These are phyloP conservation scores for Trematocara nigrifrons DNA, from an alignment of 2,113 vertebrate genomes.

Conservation along the genomic window DNA sequence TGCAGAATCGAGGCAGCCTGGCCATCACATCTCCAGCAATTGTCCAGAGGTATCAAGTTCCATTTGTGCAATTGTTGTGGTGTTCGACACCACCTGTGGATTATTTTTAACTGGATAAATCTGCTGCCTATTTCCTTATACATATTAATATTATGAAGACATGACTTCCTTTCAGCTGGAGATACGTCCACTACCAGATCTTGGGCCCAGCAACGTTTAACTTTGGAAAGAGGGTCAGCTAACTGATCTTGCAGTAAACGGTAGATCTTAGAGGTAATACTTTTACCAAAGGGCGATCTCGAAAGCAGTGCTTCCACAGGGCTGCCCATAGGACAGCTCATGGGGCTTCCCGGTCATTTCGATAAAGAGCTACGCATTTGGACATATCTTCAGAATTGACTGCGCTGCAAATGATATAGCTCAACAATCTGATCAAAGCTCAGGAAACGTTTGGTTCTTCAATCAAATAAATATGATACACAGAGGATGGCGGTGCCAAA, in stretches of 20 bases:
- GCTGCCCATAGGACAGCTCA: background rate
- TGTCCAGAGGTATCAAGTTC: background rate
- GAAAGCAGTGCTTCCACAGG: background rate
- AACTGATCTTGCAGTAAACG: background rate
- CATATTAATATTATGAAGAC: background rate
- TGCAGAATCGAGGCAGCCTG: background rate
- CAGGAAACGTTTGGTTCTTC: background rate
- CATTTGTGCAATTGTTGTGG: background rate
- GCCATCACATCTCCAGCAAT: background rate
- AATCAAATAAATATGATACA: background rate
- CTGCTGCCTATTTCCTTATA: background rate
- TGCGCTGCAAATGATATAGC: background rate
- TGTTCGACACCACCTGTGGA: background rate
- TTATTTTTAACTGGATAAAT: background rate
- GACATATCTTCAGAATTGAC: background rate
- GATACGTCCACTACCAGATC: background rate
- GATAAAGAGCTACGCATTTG: background rate
- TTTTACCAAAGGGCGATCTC: background rate
- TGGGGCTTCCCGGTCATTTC: background rate
- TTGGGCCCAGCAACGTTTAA: background rate
- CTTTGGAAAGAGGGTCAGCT: background rate
- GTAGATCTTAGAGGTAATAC: background rate
- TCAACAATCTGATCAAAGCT: background rate
- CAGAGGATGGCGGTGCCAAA: background rate
- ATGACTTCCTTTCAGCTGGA: background rate